These are phyloP conservation scores for Malurus elegans DNA, from an alignment of 2,113 vertebrate genomes.

Conservation along the genomic window DNA sequence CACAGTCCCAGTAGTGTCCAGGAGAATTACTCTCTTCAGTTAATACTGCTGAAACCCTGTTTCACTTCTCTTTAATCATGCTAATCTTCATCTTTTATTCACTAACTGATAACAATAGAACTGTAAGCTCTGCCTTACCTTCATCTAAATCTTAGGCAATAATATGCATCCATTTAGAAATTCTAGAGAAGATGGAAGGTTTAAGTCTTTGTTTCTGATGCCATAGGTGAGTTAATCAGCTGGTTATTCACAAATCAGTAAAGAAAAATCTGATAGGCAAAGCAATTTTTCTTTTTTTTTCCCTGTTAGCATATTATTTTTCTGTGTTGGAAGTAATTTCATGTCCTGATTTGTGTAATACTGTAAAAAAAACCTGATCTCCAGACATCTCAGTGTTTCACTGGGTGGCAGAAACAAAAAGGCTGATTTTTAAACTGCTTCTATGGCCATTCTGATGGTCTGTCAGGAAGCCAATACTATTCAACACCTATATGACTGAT, in stretches of 20 bases:
- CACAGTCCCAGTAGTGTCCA: slow-evolving; percentile 17
- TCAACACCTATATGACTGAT: slow-evolving; percentile 62
- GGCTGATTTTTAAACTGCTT: slow-evolving; percentile 4
- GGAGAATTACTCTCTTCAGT: slow-evolving; percentile 25
- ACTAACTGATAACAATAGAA: slow-evolving; percentile 33
- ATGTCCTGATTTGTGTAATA: neutral
- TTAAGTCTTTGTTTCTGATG: neutral
- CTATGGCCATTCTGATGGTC: neutral
- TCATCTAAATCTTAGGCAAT: neutral
- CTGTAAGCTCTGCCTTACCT: neutral
- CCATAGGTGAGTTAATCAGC: neutral
- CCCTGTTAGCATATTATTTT: neutral
- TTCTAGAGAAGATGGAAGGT: neutral
- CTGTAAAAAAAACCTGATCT: neutral
- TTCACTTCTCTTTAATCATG: slow-evolving; percentile 45
- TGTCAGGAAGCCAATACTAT: slow-evolving; percentile 57
- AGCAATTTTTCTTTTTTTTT: neutral
- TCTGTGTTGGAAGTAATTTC: neutral
- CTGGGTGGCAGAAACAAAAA: slow-evolving; percentile 23
- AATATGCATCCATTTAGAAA: neutral
- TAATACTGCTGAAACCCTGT: neutral
- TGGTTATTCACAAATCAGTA: neutral
- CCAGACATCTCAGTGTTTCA: neutral
- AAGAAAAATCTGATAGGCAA: neutral
- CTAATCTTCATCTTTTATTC: slow-evolving; percentile 63